These are phyloP conservation scores for Aporophyla lueneburgensis DNA, from an alignment of 2,888 invertebrate species.

Conservation along the genomic window DNA sequence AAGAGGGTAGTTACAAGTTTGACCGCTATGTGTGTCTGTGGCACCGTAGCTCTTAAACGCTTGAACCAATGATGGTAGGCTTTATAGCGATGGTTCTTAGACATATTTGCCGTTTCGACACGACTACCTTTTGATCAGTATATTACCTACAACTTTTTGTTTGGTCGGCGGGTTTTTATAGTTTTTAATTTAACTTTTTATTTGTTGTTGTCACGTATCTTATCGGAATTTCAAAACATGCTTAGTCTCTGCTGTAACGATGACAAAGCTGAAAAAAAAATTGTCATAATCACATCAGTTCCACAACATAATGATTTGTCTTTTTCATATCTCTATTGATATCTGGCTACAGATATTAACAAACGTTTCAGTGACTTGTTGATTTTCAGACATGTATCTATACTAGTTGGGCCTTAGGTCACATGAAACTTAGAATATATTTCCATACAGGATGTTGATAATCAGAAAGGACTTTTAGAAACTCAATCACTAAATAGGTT, in stretches of 20 bases:
- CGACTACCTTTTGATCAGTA: too few relatives aligned
- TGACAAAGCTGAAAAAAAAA: not conserved
- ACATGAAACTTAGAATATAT: not conserved
- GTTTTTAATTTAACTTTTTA: too few relatives aligned
- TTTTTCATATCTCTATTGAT: constrained; percentile 1
- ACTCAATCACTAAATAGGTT: not conserved
- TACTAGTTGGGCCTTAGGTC: too few relatives aligned
- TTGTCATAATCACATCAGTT: not conserved
- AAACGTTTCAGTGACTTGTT: not conserved
- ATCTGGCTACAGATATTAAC: not conserved
- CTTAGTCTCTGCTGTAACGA: not conserved
- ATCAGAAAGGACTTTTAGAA: not conserved
- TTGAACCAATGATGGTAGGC: too few relatives aligned
- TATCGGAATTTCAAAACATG: not conserved
- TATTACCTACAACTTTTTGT: too few relatives aligned
- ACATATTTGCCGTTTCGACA: too few relatives aligned
- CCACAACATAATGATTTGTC: not conserved
- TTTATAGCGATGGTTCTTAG: too few relatives aligned
- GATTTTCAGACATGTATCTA: not conserved
- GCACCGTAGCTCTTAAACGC: too few relatives aligned
- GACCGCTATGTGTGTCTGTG: too few relatives aligned
- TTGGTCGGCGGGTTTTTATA: too few relatives aligned
- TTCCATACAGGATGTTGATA: not conserved
- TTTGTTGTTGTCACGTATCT: too few relatives aligned
- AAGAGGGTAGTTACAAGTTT: too few relatives aligned